Evolutionary conservation across 35 echinoderm and acorn worm species (phyloP).

Genomic region (Apostichopus japonicus): DNA sequence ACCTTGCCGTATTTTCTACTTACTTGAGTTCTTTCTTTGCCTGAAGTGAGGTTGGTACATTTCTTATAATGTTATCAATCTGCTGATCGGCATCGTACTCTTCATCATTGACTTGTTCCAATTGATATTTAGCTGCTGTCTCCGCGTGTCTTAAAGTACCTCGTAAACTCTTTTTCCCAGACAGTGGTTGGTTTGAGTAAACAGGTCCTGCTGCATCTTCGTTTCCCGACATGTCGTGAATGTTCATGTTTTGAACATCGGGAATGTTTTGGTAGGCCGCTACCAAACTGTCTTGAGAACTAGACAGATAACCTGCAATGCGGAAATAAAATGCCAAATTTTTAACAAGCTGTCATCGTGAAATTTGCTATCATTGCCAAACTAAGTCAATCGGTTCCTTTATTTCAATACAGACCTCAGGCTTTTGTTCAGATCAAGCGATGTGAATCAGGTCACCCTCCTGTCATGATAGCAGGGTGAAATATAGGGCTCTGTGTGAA

Average conservation of each 20-base stretch:
- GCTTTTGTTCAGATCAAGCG: too few species aligned
- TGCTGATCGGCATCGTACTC: conserved; percentile 11
- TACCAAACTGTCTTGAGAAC: not conserved
- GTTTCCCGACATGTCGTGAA: not conserved
- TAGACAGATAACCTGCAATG: not conserved
- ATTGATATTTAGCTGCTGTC: conserved; percentile 3
- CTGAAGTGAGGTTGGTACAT: conserved; percentile 46
- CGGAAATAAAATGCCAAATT: not conserved
- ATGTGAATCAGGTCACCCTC: too few species aligned
- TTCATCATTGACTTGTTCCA: conserved; percentile 1
- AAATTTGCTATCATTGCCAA: too few species aligned
- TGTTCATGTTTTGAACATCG: not conserved
- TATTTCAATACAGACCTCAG: too few species aligned
- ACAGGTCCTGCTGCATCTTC: not conserved
- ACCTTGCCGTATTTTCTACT: not conserved
- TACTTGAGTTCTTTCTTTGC: conserved; percentile 54
- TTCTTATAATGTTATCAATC: conserved; percentile 39
- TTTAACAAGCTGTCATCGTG: not conserved
- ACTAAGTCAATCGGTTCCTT: too few species aligned
- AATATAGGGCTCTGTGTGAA: too few species aligned
- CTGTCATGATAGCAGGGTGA: too few species aligned
- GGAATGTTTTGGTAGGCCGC: not conserved
- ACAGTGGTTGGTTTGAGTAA: not conserved
- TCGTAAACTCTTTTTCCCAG: not conserved
- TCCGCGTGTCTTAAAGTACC: conserved; percentile 6